Conservation (phyloP, 2,888 invertebrate genomes). For the Sarcophaga rosellei region DNA sequence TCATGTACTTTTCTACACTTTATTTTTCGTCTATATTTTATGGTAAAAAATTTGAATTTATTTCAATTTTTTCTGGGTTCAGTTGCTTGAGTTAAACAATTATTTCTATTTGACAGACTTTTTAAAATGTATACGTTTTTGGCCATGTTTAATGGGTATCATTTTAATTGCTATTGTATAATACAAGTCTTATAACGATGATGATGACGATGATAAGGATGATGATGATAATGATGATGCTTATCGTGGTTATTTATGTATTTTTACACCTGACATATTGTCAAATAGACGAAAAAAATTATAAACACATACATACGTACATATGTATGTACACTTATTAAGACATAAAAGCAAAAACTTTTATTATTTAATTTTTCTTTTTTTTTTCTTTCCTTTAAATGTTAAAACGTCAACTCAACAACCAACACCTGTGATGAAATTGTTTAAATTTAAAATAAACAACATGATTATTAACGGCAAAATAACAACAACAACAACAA, state of each 20-base stretch:
- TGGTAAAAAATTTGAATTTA: neutral
- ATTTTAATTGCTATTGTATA: slow-evolving; percentile 23
- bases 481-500: slow-evolving; percentile 8
- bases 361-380: no score
- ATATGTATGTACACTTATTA: neutral
- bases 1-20: neutral
- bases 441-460: slow-evolving; percentile 72
- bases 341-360: slow-evolving; percentile 1
- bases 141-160: slow-evolving; percentile 9
- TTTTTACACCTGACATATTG: slow-evolving; percentile 73
- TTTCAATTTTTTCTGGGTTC: no score
- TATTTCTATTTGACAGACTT: slow-evolving; percentile 38
- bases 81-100: slow-evolving; percentile 1
- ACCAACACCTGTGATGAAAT: slow-evolving; percentile 77
- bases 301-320: neutral
- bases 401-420: slow-evolving; percentile 68
- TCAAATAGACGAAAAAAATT: slow-evolving; percentile 53
- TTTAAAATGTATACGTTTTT: slow-evolving; percentile 35
- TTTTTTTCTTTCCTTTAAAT: slow-evolving; percentile 2
- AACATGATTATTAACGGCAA: slow-evolving; percentile 54
- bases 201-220: neutral
- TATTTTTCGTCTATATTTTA: no score
- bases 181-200: neutral
- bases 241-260: slow-evolving; percentile 56
- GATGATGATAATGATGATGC: neutral